Conservation (phyloP, 2,797 vertebrate genomes). For the Megalops cyprinoides region DNA sequence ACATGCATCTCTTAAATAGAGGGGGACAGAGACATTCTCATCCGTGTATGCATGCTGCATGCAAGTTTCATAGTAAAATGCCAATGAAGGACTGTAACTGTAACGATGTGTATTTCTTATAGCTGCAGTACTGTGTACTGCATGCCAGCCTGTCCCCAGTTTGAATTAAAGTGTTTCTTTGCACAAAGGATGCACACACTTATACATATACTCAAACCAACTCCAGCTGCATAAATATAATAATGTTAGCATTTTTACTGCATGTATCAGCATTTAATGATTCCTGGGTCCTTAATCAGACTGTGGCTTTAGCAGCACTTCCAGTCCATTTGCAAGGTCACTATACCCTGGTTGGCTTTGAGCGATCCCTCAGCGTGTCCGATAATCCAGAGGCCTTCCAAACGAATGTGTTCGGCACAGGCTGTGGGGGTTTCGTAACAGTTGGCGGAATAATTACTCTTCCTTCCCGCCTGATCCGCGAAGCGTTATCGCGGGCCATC, state of each 20-base stretch:
- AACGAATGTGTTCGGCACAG: slow-evolving; percentile 73
- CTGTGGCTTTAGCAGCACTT: not conserved
- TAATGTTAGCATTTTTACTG: not conserved
- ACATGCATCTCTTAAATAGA: slow-evolving; percentile 57
- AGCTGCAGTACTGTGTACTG: not conserved
- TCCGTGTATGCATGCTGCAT: slow-evolving; percentile 29
- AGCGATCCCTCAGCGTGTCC: not conserved
- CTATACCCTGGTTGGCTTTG: not conserved
- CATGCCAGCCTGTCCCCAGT: not conserved
- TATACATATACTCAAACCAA: not conserved
- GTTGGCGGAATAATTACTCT: slow-evolving; percentile 75
- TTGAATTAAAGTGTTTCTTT: not conserved
- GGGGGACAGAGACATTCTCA: slow-evolving; percentile 54
- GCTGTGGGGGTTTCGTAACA: slow-evolving; percentile 61
- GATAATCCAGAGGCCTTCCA: slow-evolving; percentile 72
- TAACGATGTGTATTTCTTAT: not conserved
- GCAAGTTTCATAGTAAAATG: not conserved
- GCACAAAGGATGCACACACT: not conserved
- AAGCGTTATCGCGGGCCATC: slow-evolving; percentile 56
- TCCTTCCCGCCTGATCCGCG: slow-evolving; percentile 69
- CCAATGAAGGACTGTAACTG: not conserved
- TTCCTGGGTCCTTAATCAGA: not conserved
- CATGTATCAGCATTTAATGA: not conserved
- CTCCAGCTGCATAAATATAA: too few species aligned
- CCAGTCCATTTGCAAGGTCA: not conserved